Evolutionary conservation across 2,113 vertebrate species (phyloP), one percentile per base, ranked within the genome.

Genomic region (Tetraodon nigroviridis): DNA sequence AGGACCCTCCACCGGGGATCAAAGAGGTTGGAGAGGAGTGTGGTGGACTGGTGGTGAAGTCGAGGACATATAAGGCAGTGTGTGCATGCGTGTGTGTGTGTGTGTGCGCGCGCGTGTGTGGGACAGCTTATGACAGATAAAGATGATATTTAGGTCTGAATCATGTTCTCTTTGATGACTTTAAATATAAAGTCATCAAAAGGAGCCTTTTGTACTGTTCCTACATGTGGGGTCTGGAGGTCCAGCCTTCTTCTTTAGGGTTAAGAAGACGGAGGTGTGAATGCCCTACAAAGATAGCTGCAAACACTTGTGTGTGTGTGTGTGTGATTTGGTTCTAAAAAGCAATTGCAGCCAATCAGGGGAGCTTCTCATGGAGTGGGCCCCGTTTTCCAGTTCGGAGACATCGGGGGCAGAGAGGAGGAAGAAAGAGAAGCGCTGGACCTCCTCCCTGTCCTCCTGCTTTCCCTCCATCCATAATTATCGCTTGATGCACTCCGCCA

Each of bases 1-100:
- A 84, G 86, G 86, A 89, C 86, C 86, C 84, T 87, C 83, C 59
- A 83, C 80, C 70, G 45, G 75, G 76, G 84, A 89, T 89, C 81
- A 89, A 89, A 89, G 80, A 76, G 74, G 69, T 69, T 41, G 49
- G 80, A 82, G 73, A 72, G 71, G 60, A 80, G 79, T 86, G 87
- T 50, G 81, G 87, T 86, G 82, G 81, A 80, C 78, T 79, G 67
- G 82, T 79, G 86, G 83, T 79, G 75, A 72, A 81, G 76, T 68
- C 37, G 61, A 79, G 72, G 60, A 56, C 77, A 78, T 66, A 69
- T 55, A 50, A 54, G 76, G 58, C 75, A 24, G 40, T 59, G 29
- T 44, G 53, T 51, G 55, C 73, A 64, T 40, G 61, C 44, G 56
- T 29, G 60, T 22, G 61, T 20, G 52, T 61, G 50, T 58, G 40